These are phyloP conservation scores for Amblyraja radiata DNA, from an alignment of 2,797 vertebrate species.

Conservation along the genomic window DNA sequence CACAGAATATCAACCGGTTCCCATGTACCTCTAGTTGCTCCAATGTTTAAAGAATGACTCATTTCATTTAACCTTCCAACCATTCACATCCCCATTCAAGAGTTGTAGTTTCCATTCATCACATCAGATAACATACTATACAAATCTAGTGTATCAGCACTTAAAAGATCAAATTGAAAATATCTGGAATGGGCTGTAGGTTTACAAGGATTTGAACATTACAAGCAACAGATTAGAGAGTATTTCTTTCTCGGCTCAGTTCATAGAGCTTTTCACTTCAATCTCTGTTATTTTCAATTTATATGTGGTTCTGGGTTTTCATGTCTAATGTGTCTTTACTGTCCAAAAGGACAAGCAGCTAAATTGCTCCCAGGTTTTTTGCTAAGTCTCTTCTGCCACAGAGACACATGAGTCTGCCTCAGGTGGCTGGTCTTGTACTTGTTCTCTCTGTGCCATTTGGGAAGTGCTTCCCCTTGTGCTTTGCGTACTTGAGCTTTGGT, in stretches of 20 bases:
- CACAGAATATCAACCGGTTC: not conserved
- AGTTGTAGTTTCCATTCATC: not conserved
- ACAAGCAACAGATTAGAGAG: no score
- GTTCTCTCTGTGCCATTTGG: not conserved
- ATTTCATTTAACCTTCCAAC: not conserved
- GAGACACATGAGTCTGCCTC: not conserved
- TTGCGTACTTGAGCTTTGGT: not conserved
- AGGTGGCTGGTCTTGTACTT: not conserved
- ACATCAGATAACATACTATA: not conserved
- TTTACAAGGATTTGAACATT: no score
- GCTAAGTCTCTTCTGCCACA: not conserved
- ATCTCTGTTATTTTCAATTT: not conserved
- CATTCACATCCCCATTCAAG: not conserved
- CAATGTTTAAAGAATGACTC: not conserved
- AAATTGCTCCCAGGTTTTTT: not conserved
- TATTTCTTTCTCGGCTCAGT: no score
- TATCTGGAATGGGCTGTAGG: no score
- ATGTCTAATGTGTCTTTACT: not conserved
- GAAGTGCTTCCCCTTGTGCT: conserved; percentile 5
- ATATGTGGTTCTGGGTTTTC: no score
- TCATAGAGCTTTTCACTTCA: no score
- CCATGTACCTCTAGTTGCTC: no score
- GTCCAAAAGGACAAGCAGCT: not conserved
- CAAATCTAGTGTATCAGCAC: not conserved
- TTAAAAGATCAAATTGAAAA: no score